phyloP scores from a whole-genome alignment of 2,888 invertebrate genomes.

The Troglohyphantes excavatus region DNA sequence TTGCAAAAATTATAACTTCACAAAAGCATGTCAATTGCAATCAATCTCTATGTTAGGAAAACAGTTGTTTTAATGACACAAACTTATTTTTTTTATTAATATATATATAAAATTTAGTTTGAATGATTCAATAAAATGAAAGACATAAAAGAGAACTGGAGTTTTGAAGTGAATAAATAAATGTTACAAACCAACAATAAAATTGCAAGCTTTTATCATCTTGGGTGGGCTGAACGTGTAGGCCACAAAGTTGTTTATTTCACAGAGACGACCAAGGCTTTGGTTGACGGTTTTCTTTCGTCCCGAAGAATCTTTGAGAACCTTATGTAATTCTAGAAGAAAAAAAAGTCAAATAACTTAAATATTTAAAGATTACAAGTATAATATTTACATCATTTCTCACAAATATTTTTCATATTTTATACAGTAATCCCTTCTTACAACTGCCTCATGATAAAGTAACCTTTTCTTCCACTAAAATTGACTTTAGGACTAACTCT shows the following conservation, averaged over 20 bases:
- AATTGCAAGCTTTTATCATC: conserved; percentile 78
- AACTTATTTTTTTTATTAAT: too few species aligned
- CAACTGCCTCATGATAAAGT: too few species aligned
- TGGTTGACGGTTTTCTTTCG: conserved; percentile 27
- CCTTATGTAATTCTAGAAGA: conserved; percentile 72
- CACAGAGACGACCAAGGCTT: conserved; percentile 56
- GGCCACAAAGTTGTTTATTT: conserved; percentile 71
- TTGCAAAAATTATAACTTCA: too few species aligned
- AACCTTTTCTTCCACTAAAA: too few species aligned
- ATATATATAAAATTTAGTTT: too few species aligned
- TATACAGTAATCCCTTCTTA: too few species aligned
- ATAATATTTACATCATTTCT: neutral
- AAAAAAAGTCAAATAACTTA: neutral
- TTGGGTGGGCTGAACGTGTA: conserved; percentile 79
- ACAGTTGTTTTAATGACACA: too few species aligned
- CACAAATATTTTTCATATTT: neutral
- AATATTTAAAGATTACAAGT: neutral
- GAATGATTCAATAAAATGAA: too few species aligned
- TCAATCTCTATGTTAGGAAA: too few species aligned
- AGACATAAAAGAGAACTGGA: neutral
- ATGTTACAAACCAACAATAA: conserved; percentile 68
- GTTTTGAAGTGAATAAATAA: neutral
- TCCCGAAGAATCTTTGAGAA: conserved; percentile 69
- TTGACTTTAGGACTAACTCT: too few species aligned
- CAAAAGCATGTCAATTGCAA: too few species aligned